phyloP scores from a whole-genome alignment of 2,797 vertebrate species.

The Bucorvus abyssinicus region DNA sequence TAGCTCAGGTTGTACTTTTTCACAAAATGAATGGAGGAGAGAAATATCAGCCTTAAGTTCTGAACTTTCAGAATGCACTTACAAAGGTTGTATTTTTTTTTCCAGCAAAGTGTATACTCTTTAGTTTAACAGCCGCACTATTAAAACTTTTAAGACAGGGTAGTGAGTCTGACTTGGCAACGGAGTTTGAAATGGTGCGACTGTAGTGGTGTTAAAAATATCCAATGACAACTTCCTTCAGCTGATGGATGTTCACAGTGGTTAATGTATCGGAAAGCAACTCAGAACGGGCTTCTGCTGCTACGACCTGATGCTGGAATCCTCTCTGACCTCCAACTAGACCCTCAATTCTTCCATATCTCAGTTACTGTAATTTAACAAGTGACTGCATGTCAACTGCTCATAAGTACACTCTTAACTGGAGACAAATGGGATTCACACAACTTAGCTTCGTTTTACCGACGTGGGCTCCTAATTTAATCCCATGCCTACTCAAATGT shows the following conservation, averaged over 20 bases:
- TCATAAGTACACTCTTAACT: background rate
- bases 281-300: background rate
- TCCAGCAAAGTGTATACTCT: background rate
- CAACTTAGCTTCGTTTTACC: background rate
- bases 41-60: background rate
- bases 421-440: background rate
- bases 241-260: background rate
- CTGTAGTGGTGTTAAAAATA: background rate
- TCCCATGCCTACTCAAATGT: background rate
- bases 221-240: background rate
- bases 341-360: background rate
- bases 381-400: background rate
- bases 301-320: background rate
- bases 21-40: background rate
- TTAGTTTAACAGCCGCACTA: background rate
- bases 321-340: background rate
- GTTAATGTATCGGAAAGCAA: background rate
- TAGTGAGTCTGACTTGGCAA: background rate
- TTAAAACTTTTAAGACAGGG: background rate
- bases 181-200: background rate
- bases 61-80: background rate
- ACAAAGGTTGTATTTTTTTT: background rate
- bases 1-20: background rate
- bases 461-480: background rate
- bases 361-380: background rate